Base-by-base conservation (phyloP, 1,140 invertebrate genomes). In the Drosophila sulfurigaster region DNA sequence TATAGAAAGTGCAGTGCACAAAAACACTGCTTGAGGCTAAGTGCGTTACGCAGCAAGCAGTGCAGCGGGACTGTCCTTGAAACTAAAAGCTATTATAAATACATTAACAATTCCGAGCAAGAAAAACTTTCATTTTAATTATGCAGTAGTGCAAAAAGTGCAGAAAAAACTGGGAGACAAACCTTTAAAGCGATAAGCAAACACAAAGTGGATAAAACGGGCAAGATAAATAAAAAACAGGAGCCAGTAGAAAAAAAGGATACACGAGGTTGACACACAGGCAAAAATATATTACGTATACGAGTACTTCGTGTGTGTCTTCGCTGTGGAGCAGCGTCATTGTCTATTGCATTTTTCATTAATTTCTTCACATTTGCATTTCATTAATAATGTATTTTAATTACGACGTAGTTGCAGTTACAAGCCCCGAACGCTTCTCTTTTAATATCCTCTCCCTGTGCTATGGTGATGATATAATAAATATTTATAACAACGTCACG, bases 361-460 rank as follows among this genome's bases (percentile, higher is more conserved):
- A 69, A 69, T 62, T 74, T 69, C 71, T 62, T 69, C 30, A 48
- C 65, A 74, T 74, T 74, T 74, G 41, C 71, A 74, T 74, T 69
- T 60, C 71, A 74, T 74, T 74, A 74, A 74, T 74, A 74, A 74
- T 74, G 71, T 57, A 74, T 69, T 74, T 74, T 74, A 74, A 74
- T 74, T 74, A 74, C 54, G 52, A 15, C 30, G 32, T 63, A 16
- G 62, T 13, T 54, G 46, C 28, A 38, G 32, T 32, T 32, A 32
- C 32, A 32, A 5, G 1, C n/a, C 41, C 49, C 32, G 15, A 41
- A 46, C 13, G 1, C 67, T 16, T 7, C 41, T 8, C 15, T 25
- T 25, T 4, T 25, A 25, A 25, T 6, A 15, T 35, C 10, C 7
- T 4, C 2, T 6, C 15, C 45, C 25, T 43, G 6, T 10, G 28